Evolutionary conservation across 2,113 vertebrate species (phyloP).

Genomic region (Barnardius zonarius): DNA sequence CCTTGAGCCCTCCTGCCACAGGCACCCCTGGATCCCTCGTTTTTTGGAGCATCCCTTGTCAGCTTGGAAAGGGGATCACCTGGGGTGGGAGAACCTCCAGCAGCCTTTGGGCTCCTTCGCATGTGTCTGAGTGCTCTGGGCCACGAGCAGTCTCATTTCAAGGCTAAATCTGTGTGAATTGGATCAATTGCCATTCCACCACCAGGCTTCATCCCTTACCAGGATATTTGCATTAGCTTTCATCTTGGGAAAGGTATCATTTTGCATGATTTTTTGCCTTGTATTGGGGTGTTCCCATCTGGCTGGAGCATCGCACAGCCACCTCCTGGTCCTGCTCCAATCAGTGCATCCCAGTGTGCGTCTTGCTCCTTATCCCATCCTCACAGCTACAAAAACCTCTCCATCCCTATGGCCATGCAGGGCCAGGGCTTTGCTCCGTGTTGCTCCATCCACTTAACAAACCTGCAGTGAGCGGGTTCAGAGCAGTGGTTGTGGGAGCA

Average conservation of each 20-base stretch:
- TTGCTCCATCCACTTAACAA: slow-evolving; percentile 21
- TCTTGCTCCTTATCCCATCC: background rate
- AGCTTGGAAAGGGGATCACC: background rate
- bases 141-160: background rate
- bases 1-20: background rate
- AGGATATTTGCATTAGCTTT: background rate
- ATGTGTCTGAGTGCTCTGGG: background rate
- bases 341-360: fast-evolving
- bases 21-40: background rate
- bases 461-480: background rate
- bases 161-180: background rate
- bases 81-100: background rate
- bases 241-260: background rate
- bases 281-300: background rate
- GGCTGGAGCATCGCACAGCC: background rate
- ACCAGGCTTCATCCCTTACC: background rate
- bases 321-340: fast-evolving
- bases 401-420: fast-evolving
- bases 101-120: background rate
- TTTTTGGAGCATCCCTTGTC: background rate
- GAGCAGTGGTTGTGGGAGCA: background rate
- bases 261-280: background rate
- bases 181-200: background rate
- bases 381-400: background rate
- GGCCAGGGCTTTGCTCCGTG: background rate